A percentile compares a stretch with the other conserved stretches of the same genome.
Conservation (phyloP, 2,797 vertebrate species). For the Melanitta fusca region DNA sequence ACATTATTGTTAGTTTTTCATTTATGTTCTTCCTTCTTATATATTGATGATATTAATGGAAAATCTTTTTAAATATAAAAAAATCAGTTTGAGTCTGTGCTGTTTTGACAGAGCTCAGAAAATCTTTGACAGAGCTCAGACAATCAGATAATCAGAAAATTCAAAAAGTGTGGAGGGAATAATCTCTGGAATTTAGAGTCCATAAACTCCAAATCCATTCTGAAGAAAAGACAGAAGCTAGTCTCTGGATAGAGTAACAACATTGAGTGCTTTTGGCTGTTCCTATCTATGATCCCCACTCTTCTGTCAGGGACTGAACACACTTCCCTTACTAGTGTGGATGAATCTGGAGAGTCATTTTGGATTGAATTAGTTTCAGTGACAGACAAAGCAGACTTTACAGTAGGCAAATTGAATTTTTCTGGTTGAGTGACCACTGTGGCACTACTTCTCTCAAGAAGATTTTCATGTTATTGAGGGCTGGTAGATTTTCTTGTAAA, state of each 20-base stretch:
- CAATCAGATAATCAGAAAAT: too few relatives aligned
- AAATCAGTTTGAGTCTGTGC: background rate
- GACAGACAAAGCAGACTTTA: conserved; percentile 81
- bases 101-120: background rate
- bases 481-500: conserved; percentile 72
- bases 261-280: background rate
- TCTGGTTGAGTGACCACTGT: conserved; percentile 81
- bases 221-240: background rate
- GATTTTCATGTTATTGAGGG: conserved; percentile 76
- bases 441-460: conserved; percentile 74
- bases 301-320: conserved; percentile 18
- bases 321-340: conserved; percentile 34
- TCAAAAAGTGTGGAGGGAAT: background rate
- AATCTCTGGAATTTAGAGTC: background rate
- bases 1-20: background rate
- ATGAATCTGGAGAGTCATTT: conserved; percentile 75
- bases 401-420: conserved; percentile 88
- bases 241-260: background rate
- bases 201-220: background rate
- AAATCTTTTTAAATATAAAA: conserved; percentile 1
- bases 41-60: background rate
- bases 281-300: background rate
- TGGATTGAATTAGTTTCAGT: conserved; percentile 80
- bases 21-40: background rate
- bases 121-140: background rate